Base-by-base conservation (phyloP, 1,140 invertebrate species). In the Aradophagus sp. region DNA sequence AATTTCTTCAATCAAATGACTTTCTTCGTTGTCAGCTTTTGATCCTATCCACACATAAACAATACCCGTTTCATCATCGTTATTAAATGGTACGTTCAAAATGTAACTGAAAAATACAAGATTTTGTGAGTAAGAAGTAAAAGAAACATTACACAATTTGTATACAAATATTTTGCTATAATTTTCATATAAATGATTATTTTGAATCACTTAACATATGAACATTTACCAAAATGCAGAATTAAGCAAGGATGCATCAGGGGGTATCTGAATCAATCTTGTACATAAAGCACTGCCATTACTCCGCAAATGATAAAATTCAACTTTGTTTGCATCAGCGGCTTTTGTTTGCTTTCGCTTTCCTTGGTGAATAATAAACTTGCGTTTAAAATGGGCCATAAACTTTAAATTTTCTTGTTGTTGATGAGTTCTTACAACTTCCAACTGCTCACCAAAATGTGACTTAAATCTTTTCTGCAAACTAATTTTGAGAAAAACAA, bases 321-420 rank as follows among this genome's bases (percentile, higher is more conserved):
- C 95, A 2, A 97, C 94, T 38, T 88, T 88, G 16, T 89, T 89
- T 29, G 84, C 86, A 44, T 88, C 84, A 11, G 80, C 65, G 20
- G 77, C 66, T 75, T 85, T 73, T 81, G 86, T 72, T 87, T 87
- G 44, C 77, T 93, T 94, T 47, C 96, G 87, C 81, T 95, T 97
- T 19, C 97, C 98, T 62, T 92, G 90, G 72, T 94, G 93, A 36
- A 99, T 98, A 10, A 99, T 91, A 84, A 99, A 98, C 80, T 97
- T 93, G 47, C 93, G 87, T 78, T 98, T 95, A 84, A 99, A 99
- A 84, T 99, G 97, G 0, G 97, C 94, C 87, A 99, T 92, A 80
- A 99, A 99, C 86, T 99, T 99, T 14, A 98, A 89, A 86, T 97
- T 99, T 86, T 99, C 98, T 86, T 99, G 97, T 82, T 99, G 98